These are phyloP conservation scores for Cephus nigrinus DNA, from an alignment of 2,888 invertebrate genomes.

Conservation along the genomic window DNA sequence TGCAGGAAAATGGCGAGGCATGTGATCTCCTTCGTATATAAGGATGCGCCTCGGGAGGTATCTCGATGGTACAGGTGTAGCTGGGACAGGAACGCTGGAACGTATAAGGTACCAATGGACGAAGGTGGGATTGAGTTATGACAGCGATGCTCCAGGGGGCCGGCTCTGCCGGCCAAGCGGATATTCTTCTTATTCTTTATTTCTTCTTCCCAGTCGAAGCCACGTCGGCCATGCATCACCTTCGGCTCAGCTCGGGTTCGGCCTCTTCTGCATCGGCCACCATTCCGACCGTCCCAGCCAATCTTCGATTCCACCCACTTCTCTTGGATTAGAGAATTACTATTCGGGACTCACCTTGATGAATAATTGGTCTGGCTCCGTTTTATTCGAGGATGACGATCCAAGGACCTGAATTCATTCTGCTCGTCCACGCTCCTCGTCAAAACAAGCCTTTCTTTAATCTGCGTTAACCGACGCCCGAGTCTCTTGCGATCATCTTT, in stretches of 20 bases:
- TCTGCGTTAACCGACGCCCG: background rate
- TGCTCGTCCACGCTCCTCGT: slow-evolving; percentile 6
- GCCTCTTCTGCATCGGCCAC: slow-evolving; percentile 49
- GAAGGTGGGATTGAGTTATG: slow-evolving; percentile 67
- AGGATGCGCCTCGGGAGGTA: slow-evolving; percentile 3
- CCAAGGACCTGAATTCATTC: slow-evolving; percentile 9
- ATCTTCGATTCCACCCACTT: slow-evolving; percentile 62
- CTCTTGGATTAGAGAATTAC: slow-evolving; percentile 41
- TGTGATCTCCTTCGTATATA: background rate
- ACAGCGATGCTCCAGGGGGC: slow-evolving; percentile 66
- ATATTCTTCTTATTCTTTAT: slow-evolving; percentile 64
- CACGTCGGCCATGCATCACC: slow-evolving; percentile 65
- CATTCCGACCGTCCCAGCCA: slow-evolving; percentile 29
- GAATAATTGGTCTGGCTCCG: slow-evolving; percentile 1
- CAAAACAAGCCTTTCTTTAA: slow-evolving; percentile 16
- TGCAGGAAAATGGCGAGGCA: background rate
- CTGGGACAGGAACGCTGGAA: slow-evolving; percentile 2
- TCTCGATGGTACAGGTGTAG: slow-evolving; percentile 13
- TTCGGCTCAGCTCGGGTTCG: slow-evolving; percentile 60
- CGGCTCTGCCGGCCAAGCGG: slow-evolving; percentile 57
- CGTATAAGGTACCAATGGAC: slow-evolving; percentile 43
- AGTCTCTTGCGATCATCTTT: background rate
- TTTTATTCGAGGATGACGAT: background rate
- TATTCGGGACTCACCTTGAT: slow-evolving; percentile 34
- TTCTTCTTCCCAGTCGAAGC: slow-evolving; percentile 47